Evolutionary conservation across 1,140 invertebrate genomes (phyloP).

Genomic region (Ceratosolen solmsi): DNA sequence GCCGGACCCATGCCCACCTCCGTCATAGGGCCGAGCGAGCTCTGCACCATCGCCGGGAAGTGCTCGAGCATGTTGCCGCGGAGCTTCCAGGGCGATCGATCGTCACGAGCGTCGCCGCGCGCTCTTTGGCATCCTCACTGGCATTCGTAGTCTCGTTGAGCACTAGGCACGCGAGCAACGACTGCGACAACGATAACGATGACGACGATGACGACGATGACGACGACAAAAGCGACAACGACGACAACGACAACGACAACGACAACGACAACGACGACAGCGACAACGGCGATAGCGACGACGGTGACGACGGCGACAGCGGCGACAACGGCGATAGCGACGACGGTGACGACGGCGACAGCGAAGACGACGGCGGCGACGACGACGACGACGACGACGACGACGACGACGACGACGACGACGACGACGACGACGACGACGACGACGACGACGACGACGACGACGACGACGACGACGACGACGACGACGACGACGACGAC

Average conservation of each 20-base stretch:
- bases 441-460: neutral
- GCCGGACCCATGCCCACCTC: constrained; percentile 31
- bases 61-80: constrained; percentile 33
- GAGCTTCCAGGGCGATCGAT: neutral
- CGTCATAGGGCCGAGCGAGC: constrained; percentile 7
- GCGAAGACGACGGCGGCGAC: neutral
- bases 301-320: neutral
- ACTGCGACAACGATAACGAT: too few species aligned
- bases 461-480: neutral
- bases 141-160: neutral
- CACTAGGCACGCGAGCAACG: too few species aligned
- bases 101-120: constrained; percentile 13
- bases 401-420: neutral
- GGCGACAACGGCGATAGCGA: too few species aligned
- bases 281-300: neutral
- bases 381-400: neutral
- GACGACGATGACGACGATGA: too few species aligned
- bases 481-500: neutral
- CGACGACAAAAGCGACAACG: too few species aligned
- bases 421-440: neutral
- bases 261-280: neutral
- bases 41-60: constrained; percentile 32
- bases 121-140: constrained; percentile 11
- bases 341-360: too few species aligned
- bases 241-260: too few species aligned